phyloP scores from a whole-genome alignment of 2,113 vertebrate genomes.

The Hystrix brachyura region DNA sequence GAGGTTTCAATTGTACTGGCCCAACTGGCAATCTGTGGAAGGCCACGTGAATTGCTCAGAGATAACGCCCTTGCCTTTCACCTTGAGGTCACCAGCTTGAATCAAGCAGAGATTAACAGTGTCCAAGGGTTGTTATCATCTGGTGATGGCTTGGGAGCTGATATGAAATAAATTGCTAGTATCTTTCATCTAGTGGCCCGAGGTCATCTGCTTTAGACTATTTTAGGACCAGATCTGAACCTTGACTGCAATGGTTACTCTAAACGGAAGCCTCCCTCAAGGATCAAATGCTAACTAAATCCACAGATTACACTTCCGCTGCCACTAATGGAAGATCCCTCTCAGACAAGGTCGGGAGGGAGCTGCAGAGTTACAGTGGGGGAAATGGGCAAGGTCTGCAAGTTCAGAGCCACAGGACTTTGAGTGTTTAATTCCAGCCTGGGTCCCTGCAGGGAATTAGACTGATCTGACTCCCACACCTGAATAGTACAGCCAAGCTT shows the following conservation, averaged over 20 bases:
- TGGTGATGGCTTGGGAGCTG: constrained; percentile 76
- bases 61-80: constrained; percentile 80
- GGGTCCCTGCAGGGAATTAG: neutral
- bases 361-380: neutral
- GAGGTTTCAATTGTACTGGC: constrained; percentile 78
- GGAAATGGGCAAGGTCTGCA: neutral
- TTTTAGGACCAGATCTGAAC: constrained; percentile 80
- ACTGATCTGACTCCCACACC: neutral
- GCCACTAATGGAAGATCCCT: constrained; percentile 72
- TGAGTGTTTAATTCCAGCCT: constrained; percentile 18
- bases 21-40: constrained; percentile 77
- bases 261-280: constrained; percentile 68
- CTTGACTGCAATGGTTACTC: constrained; percentile 73
- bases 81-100: constrained; percentile 80
- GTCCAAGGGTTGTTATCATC: constrained; percentile 79
- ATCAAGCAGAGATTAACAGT: constrained; percentile 81
- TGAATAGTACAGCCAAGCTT: neutral
- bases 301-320: constrained; percentile 66
- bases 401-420: neutral
- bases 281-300: constrained; percentile 79
- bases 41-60: constrained; percentile 72
- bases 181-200: constrained; percentile 68
- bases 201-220: constrained; percentile 72
- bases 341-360: constrained; percentile 59
- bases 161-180: constrained; percentile 83